These are phyloP conservation scores for Samia ricini DNA, from an alignment of 1,140 invertebrate genomes.

Conservation along the genomic window DNA sequence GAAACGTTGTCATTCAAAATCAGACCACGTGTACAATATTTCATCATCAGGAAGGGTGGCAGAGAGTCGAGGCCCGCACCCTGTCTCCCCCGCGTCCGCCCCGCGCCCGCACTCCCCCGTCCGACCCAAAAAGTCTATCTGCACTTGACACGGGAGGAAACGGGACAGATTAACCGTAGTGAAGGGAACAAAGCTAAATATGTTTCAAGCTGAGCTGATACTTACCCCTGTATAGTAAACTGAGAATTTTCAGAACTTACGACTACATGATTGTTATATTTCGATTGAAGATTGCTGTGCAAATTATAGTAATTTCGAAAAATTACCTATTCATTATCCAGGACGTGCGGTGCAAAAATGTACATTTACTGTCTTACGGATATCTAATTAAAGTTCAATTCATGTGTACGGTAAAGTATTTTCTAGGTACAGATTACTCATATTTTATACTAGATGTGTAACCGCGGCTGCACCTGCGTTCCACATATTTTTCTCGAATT, in stretches of 20 bases:
- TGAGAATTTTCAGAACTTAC: not conserved
- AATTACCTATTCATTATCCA: no score
- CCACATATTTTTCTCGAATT: no score
- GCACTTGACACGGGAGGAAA: conserved; percentile 74
- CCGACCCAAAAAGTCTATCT: conserved; percentile 75
- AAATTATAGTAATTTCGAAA: no score
- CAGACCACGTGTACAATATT: conserved; percentile 83
- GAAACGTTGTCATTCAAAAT: conserved; percentile 81
- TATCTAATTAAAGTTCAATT: no score
- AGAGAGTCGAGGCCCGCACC: conserved; percentile 23
- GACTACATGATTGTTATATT: no score
- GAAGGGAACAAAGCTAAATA: conserved; percentile 77
- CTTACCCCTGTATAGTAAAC: conserved; percentile 53
- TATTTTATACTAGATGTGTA: no score
- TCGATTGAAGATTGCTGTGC: no score
- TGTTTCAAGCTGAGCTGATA: conserved; percentile 73
- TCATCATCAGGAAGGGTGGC: conserved; percentile 78
- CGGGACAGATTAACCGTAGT: conserved; percentile 76
- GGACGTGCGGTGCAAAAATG: no score
- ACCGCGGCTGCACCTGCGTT: no score
- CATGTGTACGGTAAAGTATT: no score
- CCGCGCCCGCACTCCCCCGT: conserved; percentile 25
- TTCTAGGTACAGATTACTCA: no score
- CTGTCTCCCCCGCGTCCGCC: conserved; percentile 17
- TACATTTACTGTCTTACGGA: no score